Evolutionary conservation across 1,140 invertebrate species (phyloP).

Genomic region (Drosophila tani): DNA sequence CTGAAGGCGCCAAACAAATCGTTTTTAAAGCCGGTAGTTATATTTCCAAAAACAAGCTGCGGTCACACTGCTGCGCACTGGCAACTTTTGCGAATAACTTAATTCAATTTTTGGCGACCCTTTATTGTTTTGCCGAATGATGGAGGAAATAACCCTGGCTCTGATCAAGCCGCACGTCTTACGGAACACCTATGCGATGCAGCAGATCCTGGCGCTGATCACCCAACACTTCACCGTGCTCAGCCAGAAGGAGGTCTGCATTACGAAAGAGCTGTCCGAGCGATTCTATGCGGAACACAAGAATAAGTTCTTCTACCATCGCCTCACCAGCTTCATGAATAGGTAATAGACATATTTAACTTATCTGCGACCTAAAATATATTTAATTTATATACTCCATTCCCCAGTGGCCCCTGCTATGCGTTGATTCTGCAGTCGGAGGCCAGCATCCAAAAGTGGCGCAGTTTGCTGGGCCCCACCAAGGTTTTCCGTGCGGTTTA

Average conservation of each 20-base stretch:
- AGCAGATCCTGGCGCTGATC: constrained; percentile 89
- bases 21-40: background rate
- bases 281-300: constrained; percentile 94
- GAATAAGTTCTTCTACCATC: constrained; percentile 94
- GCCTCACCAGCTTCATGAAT: constrained; percentile 93
- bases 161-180: constrained; percentile 91
- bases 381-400: too few relatives aligned
- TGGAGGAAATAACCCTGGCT: constrained; percentile 87
- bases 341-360: constrained; percentile 86
- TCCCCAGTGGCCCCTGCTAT: constrained; percentile 92
- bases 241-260: constrained; percentile 87
- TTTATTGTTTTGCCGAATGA: background rate
- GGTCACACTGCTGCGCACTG: background rate
- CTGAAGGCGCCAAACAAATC: too few relatives aligned
- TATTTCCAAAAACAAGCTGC: background rate
- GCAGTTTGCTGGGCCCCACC: constrained; percentile 94
- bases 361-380: background rate
- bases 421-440: constrained; percentile 91
- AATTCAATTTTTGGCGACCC: constrained; percentile 8
- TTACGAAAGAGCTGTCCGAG: constrained; percentile 89
- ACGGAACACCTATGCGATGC: constrained; percentile 88
- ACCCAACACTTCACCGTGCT: constrained; percentile 91
- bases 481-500: constrained; percentile 93
- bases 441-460: constrained; percentile 92
- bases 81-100: background rate